phyloP scores from a whole-genome alignment of 2,888 invertebrate genomes.

The Phengaris alcon region DNA sequence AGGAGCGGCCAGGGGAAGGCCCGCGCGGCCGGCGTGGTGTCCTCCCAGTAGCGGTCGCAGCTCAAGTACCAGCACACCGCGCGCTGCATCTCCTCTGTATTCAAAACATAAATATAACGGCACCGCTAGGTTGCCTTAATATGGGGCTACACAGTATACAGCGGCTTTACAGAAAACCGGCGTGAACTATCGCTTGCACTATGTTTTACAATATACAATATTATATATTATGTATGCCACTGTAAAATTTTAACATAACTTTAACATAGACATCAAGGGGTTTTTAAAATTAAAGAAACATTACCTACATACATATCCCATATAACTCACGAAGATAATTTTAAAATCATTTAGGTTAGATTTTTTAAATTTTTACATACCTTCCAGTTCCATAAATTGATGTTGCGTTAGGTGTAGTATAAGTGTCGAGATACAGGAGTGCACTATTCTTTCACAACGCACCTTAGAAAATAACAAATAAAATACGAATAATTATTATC shows the following conservation, averaged over 20 bases:
- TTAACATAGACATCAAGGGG: too few species aligned
- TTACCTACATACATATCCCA: too few species aligned
- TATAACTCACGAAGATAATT: too few species aligned
- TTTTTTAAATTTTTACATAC: too few species aligned
- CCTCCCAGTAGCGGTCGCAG: conserved; percentile 95
- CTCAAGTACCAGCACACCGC: conserved; percentile 95
- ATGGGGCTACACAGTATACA: background rate
- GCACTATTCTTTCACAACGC: conserved; percentile 86
- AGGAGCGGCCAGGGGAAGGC: conserved; percentile 90
- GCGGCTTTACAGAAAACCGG: background rate
- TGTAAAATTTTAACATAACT: too few species aligned
- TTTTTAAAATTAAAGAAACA: too few species aligned
- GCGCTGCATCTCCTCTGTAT: conserved; percentile 89
- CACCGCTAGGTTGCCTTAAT: too few species aligned
- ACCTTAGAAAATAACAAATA: conserved; percentile 48
- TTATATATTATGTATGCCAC: too few species aligned
- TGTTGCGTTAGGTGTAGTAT: conserved; percentile 88
- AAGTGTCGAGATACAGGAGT: conserved; percentile 90
- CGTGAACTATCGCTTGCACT: background rate
- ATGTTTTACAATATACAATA: too few species aligned
- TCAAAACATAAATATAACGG: background rate
- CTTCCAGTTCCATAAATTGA: conserved; percentile 92
- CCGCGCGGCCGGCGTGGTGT: conserved; percentile 85
- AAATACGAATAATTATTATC: conserved; percentile 15
- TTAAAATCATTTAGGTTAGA: too few species aligned